Evolutionary conservation across 2,113 vertebrate species (phyloP).

Genomic region (Fukomys damarensis): DNA sequence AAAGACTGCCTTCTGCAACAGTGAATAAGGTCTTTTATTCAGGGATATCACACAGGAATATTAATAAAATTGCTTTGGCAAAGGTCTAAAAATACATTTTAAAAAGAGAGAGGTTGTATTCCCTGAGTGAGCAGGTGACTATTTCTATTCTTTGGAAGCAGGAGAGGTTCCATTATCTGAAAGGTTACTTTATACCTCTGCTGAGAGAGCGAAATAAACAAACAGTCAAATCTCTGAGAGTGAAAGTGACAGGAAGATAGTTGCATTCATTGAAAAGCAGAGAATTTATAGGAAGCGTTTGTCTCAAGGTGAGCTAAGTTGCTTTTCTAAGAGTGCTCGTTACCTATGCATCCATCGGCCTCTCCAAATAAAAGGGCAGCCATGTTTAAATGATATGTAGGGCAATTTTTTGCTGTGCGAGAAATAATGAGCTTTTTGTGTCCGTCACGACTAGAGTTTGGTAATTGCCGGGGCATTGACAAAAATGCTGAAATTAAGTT

Average conservation of each 20-base stretch:
- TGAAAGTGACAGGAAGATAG: not conserved
- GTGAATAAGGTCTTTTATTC: not conserved
- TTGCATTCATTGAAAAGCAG: constrained; percentile 2
- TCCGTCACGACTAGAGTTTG: not conserved
- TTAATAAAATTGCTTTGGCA: constrained; percentile 18
- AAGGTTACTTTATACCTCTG: constrained; percentile 61
- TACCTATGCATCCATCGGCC: not conserved
- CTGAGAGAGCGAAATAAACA: constrained; percentile 51
- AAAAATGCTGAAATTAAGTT: constrained; percentile 32
- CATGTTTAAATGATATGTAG: not conserved
- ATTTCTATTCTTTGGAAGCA: constrained; percentile 52
- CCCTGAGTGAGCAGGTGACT: not conserved
- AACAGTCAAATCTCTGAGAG: constrained; percentile 41
- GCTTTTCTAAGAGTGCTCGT: not conserved
- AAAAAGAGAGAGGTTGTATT: constrained; percentile 1
- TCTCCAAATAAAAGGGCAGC: not conserved
- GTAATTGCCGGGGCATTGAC: not conserved
- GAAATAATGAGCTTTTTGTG: not conserved
- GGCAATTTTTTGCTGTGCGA: not conserved
- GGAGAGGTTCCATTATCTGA: constrained; percentile 43
- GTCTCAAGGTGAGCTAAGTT: not conserved
- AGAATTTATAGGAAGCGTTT: constrained; percentile 46
- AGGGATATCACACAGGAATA: not conserved
- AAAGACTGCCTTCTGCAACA: not conserved
- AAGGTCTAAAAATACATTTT: constrained; percentile 36